These are phyloP conservation scores for Habropoda laboriosa DNA, from an alignment of 1,140 invertebrate species.

Conservation along the genomic window DNA sequence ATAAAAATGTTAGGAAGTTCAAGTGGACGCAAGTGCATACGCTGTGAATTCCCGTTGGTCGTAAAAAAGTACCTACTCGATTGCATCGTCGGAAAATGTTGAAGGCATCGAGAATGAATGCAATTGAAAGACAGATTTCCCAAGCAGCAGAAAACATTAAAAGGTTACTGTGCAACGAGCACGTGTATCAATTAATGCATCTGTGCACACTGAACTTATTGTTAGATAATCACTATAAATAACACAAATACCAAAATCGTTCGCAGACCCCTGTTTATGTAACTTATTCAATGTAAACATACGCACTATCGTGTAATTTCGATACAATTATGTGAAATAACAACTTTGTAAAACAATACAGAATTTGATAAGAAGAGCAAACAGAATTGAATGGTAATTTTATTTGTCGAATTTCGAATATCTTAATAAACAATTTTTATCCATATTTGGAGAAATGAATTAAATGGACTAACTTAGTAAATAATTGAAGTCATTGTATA, in stretches of 20 bases:
- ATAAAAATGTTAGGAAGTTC: not conserved
- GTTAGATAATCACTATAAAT: conserved; percentile 36
- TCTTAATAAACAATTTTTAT: too few relatives aligned
- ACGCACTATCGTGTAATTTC: not conserved
- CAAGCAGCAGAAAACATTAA: conserved; percentile 44
- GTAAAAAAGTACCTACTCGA: conserved; percentile 12
- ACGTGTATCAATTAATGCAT: conserved; percentile 48
- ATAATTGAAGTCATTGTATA: too few relatives aligned
- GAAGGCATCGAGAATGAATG: conserved; percentile 45
- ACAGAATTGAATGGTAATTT: too few relatives aligned
- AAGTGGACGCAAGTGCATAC: not conserved
- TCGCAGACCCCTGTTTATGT: not conserved
- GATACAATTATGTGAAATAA: too few relatives aligned
- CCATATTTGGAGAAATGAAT: too few relatives aligned
- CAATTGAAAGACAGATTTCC: conserved; percentile 50
- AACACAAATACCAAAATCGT: not conserved
- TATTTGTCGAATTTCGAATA: too few relatives aligned
- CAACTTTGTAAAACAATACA: too few relatives aligned
- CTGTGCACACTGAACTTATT: conserved; percentile 9
- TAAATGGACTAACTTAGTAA: too few relatives aligned
- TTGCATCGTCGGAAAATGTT: conserved; percentile 39
- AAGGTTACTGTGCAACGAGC: conserved; percentile 58
- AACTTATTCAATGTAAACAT: not conserved
- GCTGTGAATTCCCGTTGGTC: not conserved
- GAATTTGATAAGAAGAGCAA: too few relatives aligned